Evolutionary conservation across 1,140 invertebrate species (phyloP), one percentile per base, ranked within the genome.

Genomic region (Eurosta solidaginis): DNA sequence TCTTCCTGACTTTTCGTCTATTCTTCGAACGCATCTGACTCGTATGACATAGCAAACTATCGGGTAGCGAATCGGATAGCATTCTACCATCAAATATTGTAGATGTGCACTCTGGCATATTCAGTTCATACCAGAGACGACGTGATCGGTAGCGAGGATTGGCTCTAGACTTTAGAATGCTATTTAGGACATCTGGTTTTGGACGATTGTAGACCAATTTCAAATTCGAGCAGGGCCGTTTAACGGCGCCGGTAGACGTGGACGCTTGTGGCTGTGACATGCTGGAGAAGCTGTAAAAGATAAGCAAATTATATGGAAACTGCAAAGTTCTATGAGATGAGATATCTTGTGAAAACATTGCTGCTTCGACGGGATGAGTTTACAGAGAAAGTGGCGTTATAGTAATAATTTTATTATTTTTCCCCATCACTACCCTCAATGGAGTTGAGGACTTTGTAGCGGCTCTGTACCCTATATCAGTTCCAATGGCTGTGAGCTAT

Each of bases 91-190:
- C 82, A 44, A 87, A 81, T 42, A 87, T 59, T 29, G 80, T 78
- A 49, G 83, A 85, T 12, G 84, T 81, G 73, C 84, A 86, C 54
- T 86, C 85, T 14, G 86, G 86, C 82, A 87, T 84, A 80, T 87
- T 87, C 7, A 87, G 63, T 75, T 87, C 86, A 73, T 87, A 85
- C 86, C 86, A 87, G 12, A 87, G 76, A 17, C 82, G 82, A 4
- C 86, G 81, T 5, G 86, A 81, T 74, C 84, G 87, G 50, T 87
- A 87, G 10, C 82, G 83, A 0, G 83, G 77, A 81, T 87, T 87
- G 27, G 86, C 86, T 63, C 85, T 87, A 6, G 84, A 85, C 40
- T 82, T 82, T 20, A 87, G 74, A 74, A 87, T 85, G 50, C 82
- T 82, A 42, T 86, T 80, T 0, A 87, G 77, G 0, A 85, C 83